These are phyloP conservation scores for Acrobasis suavella DNA, from an alignment of 2,888 invertebrate genomes.

Conservation along the genomic window DNA sequence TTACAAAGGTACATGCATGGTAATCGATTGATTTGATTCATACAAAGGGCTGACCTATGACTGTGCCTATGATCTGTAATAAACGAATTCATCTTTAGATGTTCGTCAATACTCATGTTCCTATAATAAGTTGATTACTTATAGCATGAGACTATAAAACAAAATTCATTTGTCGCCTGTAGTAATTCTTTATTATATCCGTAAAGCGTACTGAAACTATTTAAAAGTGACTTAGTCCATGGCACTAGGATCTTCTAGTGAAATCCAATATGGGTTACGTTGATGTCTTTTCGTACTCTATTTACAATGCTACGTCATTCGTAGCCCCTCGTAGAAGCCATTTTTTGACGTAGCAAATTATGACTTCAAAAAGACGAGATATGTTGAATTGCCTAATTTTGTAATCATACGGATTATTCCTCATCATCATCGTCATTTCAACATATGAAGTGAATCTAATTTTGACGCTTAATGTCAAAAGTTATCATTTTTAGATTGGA, in stretches of 20 bases:
- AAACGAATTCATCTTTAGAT: conserved; percentile 36
- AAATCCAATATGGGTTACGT: background rate
- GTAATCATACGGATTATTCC: no score
- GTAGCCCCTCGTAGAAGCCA: background rate
- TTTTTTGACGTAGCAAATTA: no score
- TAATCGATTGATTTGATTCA: conserved; percentile 66
- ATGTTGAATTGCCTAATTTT: no score
- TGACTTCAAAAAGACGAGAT: no score
- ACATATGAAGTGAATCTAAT: no score
- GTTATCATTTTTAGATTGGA: no score
- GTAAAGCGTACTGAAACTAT: no score
- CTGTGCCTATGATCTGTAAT: conserved; percentile 54
- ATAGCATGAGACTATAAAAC: no score
- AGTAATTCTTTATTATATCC: no score
- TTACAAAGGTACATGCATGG: conserved; percentile 43
- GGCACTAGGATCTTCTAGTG: background rate
- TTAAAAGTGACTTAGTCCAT: background rate
- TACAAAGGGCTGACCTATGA: conserved; percentile 57
- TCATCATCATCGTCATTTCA: no score
- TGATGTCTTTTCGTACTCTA: background rate
- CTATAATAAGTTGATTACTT: background rate
- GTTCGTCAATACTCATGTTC: background rate
- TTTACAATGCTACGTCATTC: background rate
- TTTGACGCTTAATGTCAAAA: no score
- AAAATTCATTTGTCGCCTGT: no score